Base-by-base conservation (phyloP, 1,140 invertebrate species). In the Druon quercuslanigerum region DNA sequence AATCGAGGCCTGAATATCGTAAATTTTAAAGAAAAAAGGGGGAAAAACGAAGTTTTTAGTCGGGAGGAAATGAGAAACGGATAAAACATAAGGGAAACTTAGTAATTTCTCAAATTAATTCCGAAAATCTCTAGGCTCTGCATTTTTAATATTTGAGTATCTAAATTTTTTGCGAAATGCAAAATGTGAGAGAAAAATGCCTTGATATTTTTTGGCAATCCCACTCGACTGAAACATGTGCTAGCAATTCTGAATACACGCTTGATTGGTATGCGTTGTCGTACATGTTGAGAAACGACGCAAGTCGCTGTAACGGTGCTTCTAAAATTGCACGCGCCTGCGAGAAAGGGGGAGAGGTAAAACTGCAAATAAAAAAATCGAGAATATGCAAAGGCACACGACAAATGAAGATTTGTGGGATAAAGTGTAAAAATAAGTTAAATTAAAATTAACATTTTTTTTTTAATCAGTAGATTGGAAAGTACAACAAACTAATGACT, bases 291-390 rank as follows among this genome's bases (percentile, higher is more conserved):
- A 66, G 60, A 66, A 66, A 66, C 82, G 72, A 71, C 78, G 74
- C 78, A 78, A 82, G 80, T 74, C 80, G 73, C 17, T 16, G 19
- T 84, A 84, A 82, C 81, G 81, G 83, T 84, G 79, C 81, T 81
- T 82, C 79, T 84, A 84, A 84, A 84, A 84, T 84, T 82, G 76
- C 81, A 60, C 77, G 70, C 80, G 72, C 50, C 54, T 25, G 50
- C 70, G 17, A 51, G n/a, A 54, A 54, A 51, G 14, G 51, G 25
- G 72, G 50, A 73, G 50, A 73, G 60, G 33, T 66, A 66, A 40
- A 46, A 66, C 60, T 46, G 14, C 25, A 33, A 66, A 72, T 66
- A 82, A 75, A 77, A 75, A 79, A 33, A 33, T 25, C 77, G 73
- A 70, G 71, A 81, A 51, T 71, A 71, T 20, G 56, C 13, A 25